Evolutionary conservation across 1,140 invertebrate species (phyloP).

Genomic region (Trachymyrmex septentrionalis): DNA sequence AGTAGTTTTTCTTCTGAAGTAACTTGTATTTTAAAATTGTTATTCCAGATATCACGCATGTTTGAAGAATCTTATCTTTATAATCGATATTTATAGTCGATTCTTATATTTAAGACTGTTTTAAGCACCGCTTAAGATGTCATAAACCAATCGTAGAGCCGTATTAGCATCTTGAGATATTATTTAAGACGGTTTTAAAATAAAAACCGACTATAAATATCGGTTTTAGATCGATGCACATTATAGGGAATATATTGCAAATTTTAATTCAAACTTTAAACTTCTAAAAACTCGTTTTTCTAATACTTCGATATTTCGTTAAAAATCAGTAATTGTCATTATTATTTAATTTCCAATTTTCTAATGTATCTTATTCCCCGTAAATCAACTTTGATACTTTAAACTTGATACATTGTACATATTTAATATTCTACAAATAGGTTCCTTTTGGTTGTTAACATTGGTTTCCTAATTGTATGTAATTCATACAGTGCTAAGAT

Average conservation of each 20-base stretch:
- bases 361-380: background rate
- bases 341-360: constrained; percentile 10
- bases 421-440: constrained; percentile 4
- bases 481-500: constrained; percentile 15
- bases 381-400: background rate
- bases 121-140: too few species aligned
- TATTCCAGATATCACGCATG: too few species aligned
- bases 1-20: background rate
- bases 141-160: too few species aligned
- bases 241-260: background rate
- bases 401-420: background rate
- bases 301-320: background rate
- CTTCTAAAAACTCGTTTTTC: background rate
- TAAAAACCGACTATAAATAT: too few species aligned
- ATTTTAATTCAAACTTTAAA: background rate
- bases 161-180: too few species aligned
- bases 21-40: background rate
- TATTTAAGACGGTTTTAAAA: too few species aligned
- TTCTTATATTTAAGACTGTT: too few species aligned
- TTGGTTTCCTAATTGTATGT: constrained; percentile 13
- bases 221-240: too few species aligned
- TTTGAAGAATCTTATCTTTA: too few species aligned
- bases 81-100: too few species aligned
- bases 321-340: background rate
- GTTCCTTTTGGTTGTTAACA: background rate